Percentiles rank a stretch among this genome's conserved stretches.
These are phyloP conservation scores for Nymphicus hollandicus DNA, from an alignment of 2,113 vertebrate genomes.

Conservation along the genomic window DNA sequence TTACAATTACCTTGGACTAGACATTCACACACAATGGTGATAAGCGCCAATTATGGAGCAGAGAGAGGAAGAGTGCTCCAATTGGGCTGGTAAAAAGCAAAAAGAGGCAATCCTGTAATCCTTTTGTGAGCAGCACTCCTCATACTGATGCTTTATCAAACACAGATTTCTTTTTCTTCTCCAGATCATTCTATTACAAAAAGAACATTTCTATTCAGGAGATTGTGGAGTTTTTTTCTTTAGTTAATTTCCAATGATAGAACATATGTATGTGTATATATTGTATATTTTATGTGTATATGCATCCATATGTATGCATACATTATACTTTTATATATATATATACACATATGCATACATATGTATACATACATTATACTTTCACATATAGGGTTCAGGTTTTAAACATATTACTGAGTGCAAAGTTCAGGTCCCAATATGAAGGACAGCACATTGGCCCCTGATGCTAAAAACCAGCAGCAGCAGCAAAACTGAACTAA, in stretches of 20 bases:
- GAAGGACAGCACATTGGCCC: background rate
- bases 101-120: background rate
- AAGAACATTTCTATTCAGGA: background rate
- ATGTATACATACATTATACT: background rate
- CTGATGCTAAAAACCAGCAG: background rate
- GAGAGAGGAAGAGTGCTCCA: background rate
- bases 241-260: background rate
- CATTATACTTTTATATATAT: background rate
- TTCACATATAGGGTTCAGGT: background rate
- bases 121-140: background rate
- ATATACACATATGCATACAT: background rate
- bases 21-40: background rate
- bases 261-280: background rate
- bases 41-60: constrained; percentile 2
- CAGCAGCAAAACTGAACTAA: background rate
- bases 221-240: background rate
- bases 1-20: background rate
- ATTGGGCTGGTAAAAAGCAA: background rate
- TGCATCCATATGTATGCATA: background rate
- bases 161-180: background rate
- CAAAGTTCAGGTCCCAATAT: background rate
- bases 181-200: background rate
- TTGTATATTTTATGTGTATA: background rate
- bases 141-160: background rate
- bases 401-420: background rate